Conservation (phyloP, 2,888 invertebrate species). For the Nomada flava region DNA sequence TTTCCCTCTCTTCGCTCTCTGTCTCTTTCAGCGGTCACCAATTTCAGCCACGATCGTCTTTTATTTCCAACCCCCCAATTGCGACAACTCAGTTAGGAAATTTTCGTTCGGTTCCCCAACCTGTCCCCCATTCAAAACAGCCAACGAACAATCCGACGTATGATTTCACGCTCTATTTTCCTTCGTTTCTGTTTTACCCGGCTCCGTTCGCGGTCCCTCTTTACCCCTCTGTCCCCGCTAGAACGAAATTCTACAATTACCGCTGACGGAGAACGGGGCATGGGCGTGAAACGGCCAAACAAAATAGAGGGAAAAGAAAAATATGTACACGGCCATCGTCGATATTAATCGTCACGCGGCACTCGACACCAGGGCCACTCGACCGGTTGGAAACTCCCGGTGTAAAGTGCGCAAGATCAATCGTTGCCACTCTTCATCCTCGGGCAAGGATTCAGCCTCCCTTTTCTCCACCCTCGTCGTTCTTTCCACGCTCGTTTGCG, state of each 20-base stretch:
- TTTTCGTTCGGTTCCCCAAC: conserved; percentile 24
- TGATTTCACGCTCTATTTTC: conserved; percentile 41
- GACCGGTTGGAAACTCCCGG: conserved; percentile 35
- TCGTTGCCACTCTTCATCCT: conserved; percentile 61
- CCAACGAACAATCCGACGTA: conserved; percentile 14
- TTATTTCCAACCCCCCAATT: conserved; percentile 33
- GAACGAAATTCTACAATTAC: conserved; percentile 35
- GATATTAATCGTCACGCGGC: conserved; percentile 65
- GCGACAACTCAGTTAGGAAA: conserved; percentile 38
- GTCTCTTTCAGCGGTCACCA: conserved; percentile 29
- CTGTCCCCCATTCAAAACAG: conserved; percentile 11
- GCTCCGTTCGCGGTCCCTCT: background rate
- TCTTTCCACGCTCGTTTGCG: conserved; percentile 43
- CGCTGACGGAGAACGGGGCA: conserved; percentile 31
- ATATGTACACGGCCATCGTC: conserved; percentile 26
- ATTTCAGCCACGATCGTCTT: conserved; percentile 33
- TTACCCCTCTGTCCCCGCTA: background rate
- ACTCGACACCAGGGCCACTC: conserved; percentile 54
- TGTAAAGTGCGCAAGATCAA: conserved; percentile 62
- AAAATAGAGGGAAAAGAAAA: conserved; percentile 27
- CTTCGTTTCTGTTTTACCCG: background rate
- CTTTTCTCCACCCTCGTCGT: conserved; percentile 6
- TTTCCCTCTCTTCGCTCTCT: background rate
- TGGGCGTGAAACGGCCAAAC: conserved; percentile 36
- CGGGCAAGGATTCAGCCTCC: conserved; percentile 53